These are phyloP conservation scores for Lichenostomus cassidix DNA, from an alignment of 2,113 vertebrate species.

Conservation along the genomic window DNA sequence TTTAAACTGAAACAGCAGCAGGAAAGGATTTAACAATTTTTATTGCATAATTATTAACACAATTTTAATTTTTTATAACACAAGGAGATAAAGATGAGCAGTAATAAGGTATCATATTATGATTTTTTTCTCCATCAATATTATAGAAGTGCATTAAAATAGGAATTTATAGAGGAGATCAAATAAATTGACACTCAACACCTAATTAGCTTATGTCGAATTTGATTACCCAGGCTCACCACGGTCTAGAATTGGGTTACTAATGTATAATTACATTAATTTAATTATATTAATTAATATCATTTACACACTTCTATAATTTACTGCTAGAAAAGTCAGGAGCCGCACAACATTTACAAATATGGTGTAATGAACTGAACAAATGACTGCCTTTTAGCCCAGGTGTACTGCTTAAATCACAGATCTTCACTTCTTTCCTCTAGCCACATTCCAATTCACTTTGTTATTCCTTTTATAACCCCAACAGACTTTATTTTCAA, in stretches of 20 bases:
- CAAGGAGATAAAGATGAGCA: not conserved
- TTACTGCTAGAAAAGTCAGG: not conserved
- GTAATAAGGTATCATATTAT: not conserved
- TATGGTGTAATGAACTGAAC: not conserved
- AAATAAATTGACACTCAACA: not conserved
- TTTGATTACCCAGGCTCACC: not conserved
- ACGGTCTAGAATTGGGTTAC: not conserved
- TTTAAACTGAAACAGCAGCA: not conserved
- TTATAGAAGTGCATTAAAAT: not conserved
- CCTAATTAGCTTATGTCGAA: not conserved
- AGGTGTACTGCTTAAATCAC: not conserved
- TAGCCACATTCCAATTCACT: slow-evolving; percentile 11
- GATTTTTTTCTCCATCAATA: not conserved
- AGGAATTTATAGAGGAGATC: not conserved
- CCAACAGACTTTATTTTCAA: slow-evolving; percentile 43
- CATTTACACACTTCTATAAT: not conserved
- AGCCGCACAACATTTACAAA: slow-evolving; percentile 16
- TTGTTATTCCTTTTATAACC: slow-evolving; percentile 14
- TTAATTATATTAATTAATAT: not conserved
- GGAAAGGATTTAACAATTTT: not conserved
- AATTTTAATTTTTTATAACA: not conserved
- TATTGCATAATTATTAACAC: not conserved
- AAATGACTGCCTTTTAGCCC: not conserved
- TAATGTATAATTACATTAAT: not conserved
- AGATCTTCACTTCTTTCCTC: not conserved